Conservation (phyloP, 30 jellyfish, hydroid and myxozoan genomes). For the Aurelia coerulea region DNA sequence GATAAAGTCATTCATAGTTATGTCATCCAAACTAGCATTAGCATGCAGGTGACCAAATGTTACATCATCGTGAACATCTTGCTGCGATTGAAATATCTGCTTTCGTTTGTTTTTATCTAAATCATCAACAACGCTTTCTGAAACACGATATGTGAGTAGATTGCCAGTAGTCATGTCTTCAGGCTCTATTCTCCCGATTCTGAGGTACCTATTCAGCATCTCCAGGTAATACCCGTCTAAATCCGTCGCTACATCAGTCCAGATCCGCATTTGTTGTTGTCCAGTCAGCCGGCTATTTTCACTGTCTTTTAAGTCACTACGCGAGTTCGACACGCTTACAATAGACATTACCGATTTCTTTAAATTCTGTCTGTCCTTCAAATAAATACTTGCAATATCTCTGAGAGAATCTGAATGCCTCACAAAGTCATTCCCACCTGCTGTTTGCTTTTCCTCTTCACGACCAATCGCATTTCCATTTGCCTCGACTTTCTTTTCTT, state of each 20-base stretch:
- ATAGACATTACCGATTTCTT: conserved; percentile 5
- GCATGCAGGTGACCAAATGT: conserved; percentile 53
- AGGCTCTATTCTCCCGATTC: conserved; percentile 20
- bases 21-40: conserved; percentile 8
- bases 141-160: conserved; percentile 26
- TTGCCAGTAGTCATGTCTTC: conserved; percentile 28
- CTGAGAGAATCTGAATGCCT: conserved; percentile 3
- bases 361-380: conserved; percentile 31
- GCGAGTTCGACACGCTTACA: not conserved
- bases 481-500: too few species aligned
- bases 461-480: not conserved
- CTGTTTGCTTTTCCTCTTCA: not conserved
- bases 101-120: conserved; percentile 9
- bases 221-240: conserved; percentile 60
- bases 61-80: conserved; percentile 54
- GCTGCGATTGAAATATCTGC: conserved; percentile 38
- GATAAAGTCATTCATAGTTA: conserved; percentile 7
- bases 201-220: conserved; percentile 19
- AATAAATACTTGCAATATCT: conserved; percentile 34
- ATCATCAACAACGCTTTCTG: conserved; percentile 55
- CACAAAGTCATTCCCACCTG: not conserved
- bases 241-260: conserved; percentile 74
- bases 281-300: conserved; percentile 2
- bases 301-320: not conserved
- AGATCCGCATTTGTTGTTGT: conserved; percentile 42